Evolutionary conservation across 2,888 invertebrate species (phyloP).

Genomic region (Teleogryllus oceanicus): DNA sequence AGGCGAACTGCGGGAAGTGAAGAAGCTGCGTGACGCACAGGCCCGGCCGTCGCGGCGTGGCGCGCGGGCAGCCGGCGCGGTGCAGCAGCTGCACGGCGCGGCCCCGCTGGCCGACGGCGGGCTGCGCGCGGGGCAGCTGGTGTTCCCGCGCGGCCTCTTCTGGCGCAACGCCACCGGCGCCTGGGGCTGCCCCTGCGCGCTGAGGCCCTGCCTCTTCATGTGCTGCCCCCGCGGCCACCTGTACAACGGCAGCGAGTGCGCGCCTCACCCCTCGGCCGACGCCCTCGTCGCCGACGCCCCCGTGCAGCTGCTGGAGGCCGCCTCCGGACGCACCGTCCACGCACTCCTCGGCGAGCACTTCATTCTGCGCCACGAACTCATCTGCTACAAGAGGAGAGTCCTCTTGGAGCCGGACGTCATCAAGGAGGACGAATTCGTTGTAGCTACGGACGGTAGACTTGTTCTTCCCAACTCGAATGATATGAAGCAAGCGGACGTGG

Average conservation of each 20-base stretch:
- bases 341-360: neutral
- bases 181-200: neutral
- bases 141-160: neutral
- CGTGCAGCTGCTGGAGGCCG: neutral
- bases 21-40: no score
- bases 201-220: neutral
- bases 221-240: neutral
- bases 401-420: slow-evolving; percentile 12
- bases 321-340: neutral
- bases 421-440: neutral
- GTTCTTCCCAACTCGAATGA: neutral
- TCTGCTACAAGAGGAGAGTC: slow-evolving; percentile 18
- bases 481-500: neutral
- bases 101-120: neutral
- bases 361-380: neutral
- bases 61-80: no score
- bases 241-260: neutral
- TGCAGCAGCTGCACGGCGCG: neutral
- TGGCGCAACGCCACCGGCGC: neutral
- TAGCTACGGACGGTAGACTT: slow-evolving; percentile 21
- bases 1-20: no score
- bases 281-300: neutral
- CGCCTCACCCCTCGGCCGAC: neutral
- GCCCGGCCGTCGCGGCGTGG: no score
- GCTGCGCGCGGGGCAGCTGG: neutral